Evolutionary conservation across 2,113 vertebrate species (phyloP), one percentile per base, ranked within the genome.

Genomic region (Callocephalon fimbriatum): DNA sequence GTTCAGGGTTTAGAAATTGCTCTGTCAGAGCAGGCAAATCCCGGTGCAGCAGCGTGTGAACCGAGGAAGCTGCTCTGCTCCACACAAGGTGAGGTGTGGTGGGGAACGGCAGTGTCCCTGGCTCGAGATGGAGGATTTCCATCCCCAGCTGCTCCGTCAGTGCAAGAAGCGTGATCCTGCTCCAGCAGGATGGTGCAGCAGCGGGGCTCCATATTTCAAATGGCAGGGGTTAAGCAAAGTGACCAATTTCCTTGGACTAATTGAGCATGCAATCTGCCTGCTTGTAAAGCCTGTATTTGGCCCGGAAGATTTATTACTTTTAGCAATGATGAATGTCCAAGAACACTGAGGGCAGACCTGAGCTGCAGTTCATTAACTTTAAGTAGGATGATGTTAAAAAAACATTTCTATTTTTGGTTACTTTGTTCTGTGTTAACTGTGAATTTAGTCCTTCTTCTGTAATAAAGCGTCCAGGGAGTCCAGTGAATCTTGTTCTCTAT

Each of bases 241-340:
- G 90, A 94, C 97, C 90, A 94, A 92, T 96, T 98, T 97, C 90
- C 92, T 90, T 85, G 95, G 84, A 81, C 97, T 97, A 97, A 98
- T 96, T 96, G 95, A 97, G 97, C 97, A 87, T 96, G 96, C 95
- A 96, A 35, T 88, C 88, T 97, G 96, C 65, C 92, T 95, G 78
- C 95, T 96, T 97, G 92, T 95, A 93, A 96, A 97, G 90, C 68
- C 95, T 91, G 78, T 93, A 93, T 97, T 97, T 97, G 96, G 92
- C 86, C 68, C 82, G 54, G 37, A 93, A 97, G 94, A 97, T 97
- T 97, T 97, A 97, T 97, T 94, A 88, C 72, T 89, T 87, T 92
- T 94, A 95, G 93, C 88, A 91, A 74, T 89, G 92, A 97, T 95
- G 70, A 96, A 97, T 95, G 95, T 95, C 87, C 66, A 77, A 88